These are phyloP conservation scores for Rotaria macrura DNA, from an alignment of 2,888 invertebrate genomes.

Conservation along the genomic window DNA sequence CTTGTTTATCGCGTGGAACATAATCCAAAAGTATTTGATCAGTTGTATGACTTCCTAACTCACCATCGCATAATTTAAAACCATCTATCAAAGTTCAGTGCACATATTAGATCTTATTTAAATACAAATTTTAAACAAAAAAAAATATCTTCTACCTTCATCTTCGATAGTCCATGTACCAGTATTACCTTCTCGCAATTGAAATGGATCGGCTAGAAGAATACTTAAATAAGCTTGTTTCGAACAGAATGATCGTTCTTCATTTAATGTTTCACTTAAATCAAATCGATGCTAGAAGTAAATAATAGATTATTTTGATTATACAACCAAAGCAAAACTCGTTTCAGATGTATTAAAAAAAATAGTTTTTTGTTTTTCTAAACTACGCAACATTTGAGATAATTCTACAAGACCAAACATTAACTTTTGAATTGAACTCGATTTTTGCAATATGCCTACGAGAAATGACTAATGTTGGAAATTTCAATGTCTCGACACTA, in stretches of 20 bases:
- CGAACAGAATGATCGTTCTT: neutral
- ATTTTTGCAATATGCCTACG: too few relatives aligned
- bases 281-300: neutral
- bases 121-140: too few relatives aligned
- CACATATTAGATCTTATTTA: too few relatives aligned
- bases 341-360: too few relatives aligned
- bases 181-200: neutral
- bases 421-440: too few relatives aligned
- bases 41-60: neutral
- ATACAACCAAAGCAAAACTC: neutral
- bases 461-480: too few relatives aligned
- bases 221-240: neutral
- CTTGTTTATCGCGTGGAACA: neutral
- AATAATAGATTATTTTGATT: neutral
- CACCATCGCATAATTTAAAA: constrained; percentile 17
- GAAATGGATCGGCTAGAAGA: neutral
- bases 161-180: constrained; percentile 17
- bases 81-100: neutral
- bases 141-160: neutral
- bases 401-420: too few relatives aligned
- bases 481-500: too few relatives aligned
- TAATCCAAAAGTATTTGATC: neutral
- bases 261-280: neutral
- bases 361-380: too few relatives aligned
- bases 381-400: too few relatives aligned